Evolutionary conservation across 2,113 vertebrate genomes (phyloP).

Genomic region (Eidolon helvum): DNA sequence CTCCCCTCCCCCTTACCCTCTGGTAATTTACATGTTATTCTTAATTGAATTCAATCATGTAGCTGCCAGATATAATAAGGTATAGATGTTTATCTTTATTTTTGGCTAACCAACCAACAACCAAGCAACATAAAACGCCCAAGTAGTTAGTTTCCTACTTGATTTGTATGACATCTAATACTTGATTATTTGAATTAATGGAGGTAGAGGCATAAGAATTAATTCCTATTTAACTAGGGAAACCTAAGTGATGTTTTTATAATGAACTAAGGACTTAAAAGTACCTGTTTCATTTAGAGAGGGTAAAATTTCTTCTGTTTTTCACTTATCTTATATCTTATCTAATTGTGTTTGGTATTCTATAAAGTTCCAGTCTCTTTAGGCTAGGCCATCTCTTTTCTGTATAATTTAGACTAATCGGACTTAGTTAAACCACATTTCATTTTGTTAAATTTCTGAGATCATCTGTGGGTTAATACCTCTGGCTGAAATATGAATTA

Average conservation of each 20-base stretch:
- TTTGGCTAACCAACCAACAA: background rate
- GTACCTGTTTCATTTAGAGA: background rate
- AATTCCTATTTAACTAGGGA: constrained; percentile 24
- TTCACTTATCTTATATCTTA: background rate
- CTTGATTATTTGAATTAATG: constrained; percentile 32
- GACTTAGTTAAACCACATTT: background rate
- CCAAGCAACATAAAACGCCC: background rate
- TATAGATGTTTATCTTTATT: background rate
- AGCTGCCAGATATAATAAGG: background rate
- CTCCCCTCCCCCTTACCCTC: too few species aligned
- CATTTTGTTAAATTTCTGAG: background rate
- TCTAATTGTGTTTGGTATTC: background rate
- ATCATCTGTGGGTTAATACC: background rate
- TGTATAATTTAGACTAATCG: background rate
- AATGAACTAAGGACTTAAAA: background rate
- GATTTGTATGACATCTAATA: background rate
- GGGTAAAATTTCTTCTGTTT: background rate
- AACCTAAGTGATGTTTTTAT: background rate
- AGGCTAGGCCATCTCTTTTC: background rate
- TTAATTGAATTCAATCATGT: background rate
- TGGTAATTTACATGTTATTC: background rate
- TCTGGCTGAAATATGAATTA: constrained; percentile 7
- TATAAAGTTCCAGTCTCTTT: background rate
- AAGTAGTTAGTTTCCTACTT: constrained; percentile 12
- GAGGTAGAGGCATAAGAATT: background rate